Evolutionary conservation across 2,888 invertebrate genomes (phyloP), one percentile per base, ranked within the genome.

Genomic region (Anoplius nigerrimus): DNA sequence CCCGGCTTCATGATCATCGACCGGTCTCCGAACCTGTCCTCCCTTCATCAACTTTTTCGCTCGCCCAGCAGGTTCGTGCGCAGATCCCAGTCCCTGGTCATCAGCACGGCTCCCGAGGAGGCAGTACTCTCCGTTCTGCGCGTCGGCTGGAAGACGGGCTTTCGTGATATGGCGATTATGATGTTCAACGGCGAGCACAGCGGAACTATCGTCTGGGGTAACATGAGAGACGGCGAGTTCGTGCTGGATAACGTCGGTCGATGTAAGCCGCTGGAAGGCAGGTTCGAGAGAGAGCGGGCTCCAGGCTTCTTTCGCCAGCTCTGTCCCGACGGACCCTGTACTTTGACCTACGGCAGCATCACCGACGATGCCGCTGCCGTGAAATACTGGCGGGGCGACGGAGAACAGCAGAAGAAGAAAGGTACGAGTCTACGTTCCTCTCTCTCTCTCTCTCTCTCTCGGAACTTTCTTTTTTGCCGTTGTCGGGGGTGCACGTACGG

Each of bases 81-180:
- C 21, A 52, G 48, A 20, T 15, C 22, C 45, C 48, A 66, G 15
- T 75, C 63, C 53, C 56, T 69, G 58, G 62, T 74, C 58, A 65
- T 74, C 42, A 69, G 62, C 0, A 57, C 20, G 15, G 51, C 45
- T 15, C 8, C 0, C 0, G 18, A 13, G 3, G 18, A 24, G 6
- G 27, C 24, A 13, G 60, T 58, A 2, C 5, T 0, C n/a, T 18
- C n/a, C 1, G 68, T 65, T 34, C 58, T 62, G 8, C 5, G n/a
- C n/a, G 66, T 69, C 54, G 48, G 69, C 24, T 52, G 58, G 54
- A 4, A 51, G n/a, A 24, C 20, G 2, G 57, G 56, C 8, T 72
- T 66, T 21, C 57, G 65, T 18, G 59, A 72, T 48, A 48, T 68
- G 45, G 62, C 62, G 3, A 72, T 66, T 20, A 16, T 68, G 8